phyloP scores from a whole-genome alignment of 1,140 invertebrate species.

The Tribolium castaneum region DNA sequence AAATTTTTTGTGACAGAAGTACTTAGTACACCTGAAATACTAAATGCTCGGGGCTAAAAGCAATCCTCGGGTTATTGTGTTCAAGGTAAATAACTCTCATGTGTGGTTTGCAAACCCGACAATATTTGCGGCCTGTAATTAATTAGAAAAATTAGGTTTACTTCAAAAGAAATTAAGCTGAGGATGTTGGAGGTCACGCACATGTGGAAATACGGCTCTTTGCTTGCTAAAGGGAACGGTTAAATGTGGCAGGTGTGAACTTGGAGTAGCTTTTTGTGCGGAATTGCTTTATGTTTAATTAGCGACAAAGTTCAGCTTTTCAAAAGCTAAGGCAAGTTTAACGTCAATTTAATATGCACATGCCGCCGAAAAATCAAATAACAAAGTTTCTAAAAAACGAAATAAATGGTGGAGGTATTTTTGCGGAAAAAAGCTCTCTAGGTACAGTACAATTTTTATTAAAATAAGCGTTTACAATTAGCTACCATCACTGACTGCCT shows the following conservation, averaged over 20 bases:
- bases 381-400: too few relatives aligned
- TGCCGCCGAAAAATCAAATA: too few relatives aligned
- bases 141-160: background rate
- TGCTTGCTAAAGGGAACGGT: background rate
- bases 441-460: too few relatives aligned
- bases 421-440: too few relatives aligned
- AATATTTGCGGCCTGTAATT: background rate
- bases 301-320: background rate
- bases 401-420: too few relatives aligned
- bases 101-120: background rate
- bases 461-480: too few relatives aligned
- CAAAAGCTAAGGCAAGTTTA: background rate
- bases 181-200: background rate
- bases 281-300: background rate
- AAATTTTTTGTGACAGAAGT: conserved; percentile 35
- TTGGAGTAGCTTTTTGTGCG: background rate
- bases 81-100: background rate
- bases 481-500: too few relatives aligned
- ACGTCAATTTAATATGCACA: background rate
- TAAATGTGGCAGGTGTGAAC: background rate
- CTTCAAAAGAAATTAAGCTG: background rate
- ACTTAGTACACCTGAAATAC: background rate
- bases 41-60: background rate
- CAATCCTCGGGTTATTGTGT: background rate
- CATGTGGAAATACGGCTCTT: background rate